Base-by-base conservation (phyloP, 2,797 vertebrate genomes). In the Scarus forsteni region DNA sequence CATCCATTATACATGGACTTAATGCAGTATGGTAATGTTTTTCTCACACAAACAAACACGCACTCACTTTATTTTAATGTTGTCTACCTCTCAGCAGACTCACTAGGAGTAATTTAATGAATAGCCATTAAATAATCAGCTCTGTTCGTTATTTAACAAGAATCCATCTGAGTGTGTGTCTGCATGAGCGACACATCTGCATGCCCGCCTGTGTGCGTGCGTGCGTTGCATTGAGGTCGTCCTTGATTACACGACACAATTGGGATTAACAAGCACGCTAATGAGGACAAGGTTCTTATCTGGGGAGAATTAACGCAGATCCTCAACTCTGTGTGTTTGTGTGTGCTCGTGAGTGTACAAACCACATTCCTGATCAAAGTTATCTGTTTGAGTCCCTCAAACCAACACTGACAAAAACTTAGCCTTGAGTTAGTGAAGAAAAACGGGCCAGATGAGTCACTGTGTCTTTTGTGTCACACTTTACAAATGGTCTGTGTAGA, bases 1-100 rank as follows among this genome's bases (percentile, higher is more conserved):
- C 81, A 91, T 92, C 80, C 84, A 90, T 91, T 89, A 88, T 89
- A 85, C 87, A 89, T 84, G 66, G 64, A 78, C n/a, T 77, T 80
- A 88, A 86, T 89, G 76, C 78, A 84, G 78, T 60, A 82, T 80
- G 50, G 67, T 81, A 87, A 84, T 84, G 73, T 34, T 68, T 75
- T 70, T 78, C 55, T 50, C 10, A 84, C 75, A 81, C 57, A 73
- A 60, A 60, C 71, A 64, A 45, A 66, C 44, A 60, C 27, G 27
- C 55, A 70, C 45, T 58, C 70, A 49, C 60, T 60, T 70, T 84
- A 54, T 60, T 84, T 75, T 87, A 82, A 89, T 85, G 60, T 75
- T 61, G 65, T 85, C 68, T 80, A 81, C 68, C 80, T 86, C 87
- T 87, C 82, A 75, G 78, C 68, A 73, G 79, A 70, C 74, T 80